phyloP scores from a whole-genome alignment of 2,888 invertebrate genomes.

The Kuschelorhynchus macadamiae region DNA sequence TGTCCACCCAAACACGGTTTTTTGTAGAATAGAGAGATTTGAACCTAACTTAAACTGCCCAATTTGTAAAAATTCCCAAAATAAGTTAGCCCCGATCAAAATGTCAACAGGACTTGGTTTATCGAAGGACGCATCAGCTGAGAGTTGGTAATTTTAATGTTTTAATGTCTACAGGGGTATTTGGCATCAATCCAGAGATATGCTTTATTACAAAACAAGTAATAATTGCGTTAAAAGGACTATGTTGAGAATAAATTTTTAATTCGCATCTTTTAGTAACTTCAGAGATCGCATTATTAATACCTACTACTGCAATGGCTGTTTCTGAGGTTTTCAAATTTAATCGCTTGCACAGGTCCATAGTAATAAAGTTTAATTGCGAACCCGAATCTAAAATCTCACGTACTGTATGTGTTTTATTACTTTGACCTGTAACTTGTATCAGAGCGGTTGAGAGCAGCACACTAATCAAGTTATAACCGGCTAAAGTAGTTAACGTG shows the following conservation, averaged over 20 bases:
- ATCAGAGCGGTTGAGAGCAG: constrained; percentile 19
- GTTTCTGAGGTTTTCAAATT: constrained; percentile 4
- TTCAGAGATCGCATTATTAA: constrained; percentile 5
- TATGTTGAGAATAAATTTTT: no score
- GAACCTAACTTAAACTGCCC: background rate
- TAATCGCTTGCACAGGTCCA: background rate
- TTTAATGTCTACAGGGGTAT: constrained; percentile 1
- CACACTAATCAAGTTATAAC: background rate
- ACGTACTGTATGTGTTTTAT: constrained; percentile 18
- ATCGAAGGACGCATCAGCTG: no score
- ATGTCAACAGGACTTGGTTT: no score
- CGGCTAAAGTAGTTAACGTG: background rate
- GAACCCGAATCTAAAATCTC: constrained; percentile 13
- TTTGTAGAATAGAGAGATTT: constrained; percentile 15
- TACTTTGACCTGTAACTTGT: constrained; percentile 9
- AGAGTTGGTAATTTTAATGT: constrained; percentile 1
- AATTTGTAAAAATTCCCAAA: constrained; percentile 15
- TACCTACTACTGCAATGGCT: constrained; percentile 9
- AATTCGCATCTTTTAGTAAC: constrained; percentile 14
- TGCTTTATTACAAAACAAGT: background rate
- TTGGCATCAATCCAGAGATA: background rate
- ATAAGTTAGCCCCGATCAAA: constrained; percentile 21
- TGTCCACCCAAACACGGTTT: constrained; percentile 18
- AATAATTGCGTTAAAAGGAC: no score
- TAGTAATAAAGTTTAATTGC: background rate